phyloP scores from a whole-genome alignment of 2,113 vertebrate genomes.

The Psilopsiagon aymara region DNA sequence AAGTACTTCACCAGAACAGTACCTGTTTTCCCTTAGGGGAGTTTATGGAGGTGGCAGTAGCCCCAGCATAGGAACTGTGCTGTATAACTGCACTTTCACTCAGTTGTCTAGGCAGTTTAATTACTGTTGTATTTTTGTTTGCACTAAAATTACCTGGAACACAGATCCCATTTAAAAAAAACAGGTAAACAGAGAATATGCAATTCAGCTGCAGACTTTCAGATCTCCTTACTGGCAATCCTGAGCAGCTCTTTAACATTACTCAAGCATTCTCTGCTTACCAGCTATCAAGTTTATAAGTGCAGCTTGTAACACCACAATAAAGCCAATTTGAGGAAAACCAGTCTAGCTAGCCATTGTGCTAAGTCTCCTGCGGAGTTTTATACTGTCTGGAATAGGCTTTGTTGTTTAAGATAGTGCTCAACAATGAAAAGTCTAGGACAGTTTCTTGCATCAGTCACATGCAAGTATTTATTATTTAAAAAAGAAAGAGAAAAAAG shows the following conservation, averaged over 20 bases:
- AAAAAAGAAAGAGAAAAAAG: background rate
- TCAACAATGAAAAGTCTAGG: background rate
- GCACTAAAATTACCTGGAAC: background rate
- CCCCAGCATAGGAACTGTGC: background rate
- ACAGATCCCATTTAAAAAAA: background rate
- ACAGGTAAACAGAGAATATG: background rate
- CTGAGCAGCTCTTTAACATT: background rate
- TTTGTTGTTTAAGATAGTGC: background rate
- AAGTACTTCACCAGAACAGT: background rate
- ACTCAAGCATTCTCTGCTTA: background rate
- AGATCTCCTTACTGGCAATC: background rate
- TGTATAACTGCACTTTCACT: background rate
- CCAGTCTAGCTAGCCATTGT: background rate
- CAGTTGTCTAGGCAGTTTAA: background rate
- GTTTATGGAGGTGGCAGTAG: background rate
- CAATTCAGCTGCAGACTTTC: background rate
- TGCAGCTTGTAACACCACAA: background rate
- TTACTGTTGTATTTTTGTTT: background rate
- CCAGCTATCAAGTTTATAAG: background rate
- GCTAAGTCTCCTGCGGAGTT: background rate
- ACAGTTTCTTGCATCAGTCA: background rate
- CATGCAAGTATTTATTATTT: background rate
- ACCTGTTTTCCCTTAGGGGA: background rate
- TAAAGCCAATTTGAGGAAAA: background rate
- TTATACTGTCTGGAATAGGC: background rate